phyloP scores from a whole-genome alignment of 2,797 vertebrate genomes.

The Decapterus maruadsi region DNA sequence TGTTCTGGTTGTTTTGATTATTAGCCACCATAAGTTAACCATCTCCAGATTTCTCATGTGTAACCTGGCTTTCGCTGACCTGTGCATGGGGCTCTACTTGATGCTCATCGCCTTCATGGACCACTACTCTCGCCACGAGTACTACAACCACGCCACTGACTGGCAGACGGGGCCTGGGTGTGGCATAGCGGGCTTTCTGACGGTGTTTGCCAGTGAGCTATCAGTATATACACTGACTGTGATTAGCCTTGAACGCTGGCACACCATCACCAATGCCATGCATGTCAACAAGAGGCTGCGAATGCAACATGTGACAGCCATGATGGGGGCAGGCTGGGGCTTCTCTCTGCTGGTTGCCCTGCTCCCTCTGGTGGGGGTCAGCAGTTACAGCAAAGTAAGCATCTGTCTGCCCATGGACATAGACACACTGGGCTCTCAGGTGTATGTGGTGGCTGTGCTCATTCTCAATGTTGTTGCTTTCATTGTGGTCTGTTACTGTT shows the following conservation, averaged over 20 bases:
- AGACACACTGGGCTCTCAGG: slow-evolving; percentile 87
- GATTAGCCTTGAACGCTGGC: slow-evolving; percentile 93
- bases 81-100: slow-evolving; percentile 95
- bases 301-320: slow-evolving; percentile 86
- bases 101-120: slow-evolving; percentile 93
- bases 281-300: slow-evolving; percentile 89
- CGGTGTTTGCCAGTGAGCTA: slow-evolving; percentile 93
- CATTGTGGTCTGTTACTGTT: slow-evolving; percentile 90
- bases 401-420: slow-evolving; percentile 96
- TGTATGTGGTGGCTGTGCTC: slow-evolving; percentile 90
- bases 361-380: slow-evolving; percentile 92
- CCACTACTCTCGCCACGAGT: slow-evolving; percentile 88
- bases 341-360: slow-evolving; percentile 88
- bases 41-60: slow-evolving; percentile 95
- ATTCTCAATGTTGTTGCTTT: slow-evolving; percentile 90
- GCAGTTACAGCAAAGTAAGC: slow-evolving; percentile 95
- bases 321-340: slow-evolving; percentile 92
- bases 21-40: slow-evolving; percentile 90
- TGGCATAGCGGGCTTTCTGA: slow-evolving; percentile 89
- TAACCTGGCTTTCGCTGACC: slow-evolving; percentile 92
- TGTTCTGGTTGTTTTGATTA: slow-evolving; percentile 88
- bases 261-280: slow-evolving; percentile 94
- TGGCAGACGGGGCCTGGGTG: slow-evolving; percentile 94
- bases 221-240: slow-evolving; percentile 92
- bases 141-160: slow-evolving; percentile 93